These are phyloP conservation scores for Ligdia adustata DNA, from an alignment of 2,888 invertebrate genomes.

Conservation along the genomic window DNA sequence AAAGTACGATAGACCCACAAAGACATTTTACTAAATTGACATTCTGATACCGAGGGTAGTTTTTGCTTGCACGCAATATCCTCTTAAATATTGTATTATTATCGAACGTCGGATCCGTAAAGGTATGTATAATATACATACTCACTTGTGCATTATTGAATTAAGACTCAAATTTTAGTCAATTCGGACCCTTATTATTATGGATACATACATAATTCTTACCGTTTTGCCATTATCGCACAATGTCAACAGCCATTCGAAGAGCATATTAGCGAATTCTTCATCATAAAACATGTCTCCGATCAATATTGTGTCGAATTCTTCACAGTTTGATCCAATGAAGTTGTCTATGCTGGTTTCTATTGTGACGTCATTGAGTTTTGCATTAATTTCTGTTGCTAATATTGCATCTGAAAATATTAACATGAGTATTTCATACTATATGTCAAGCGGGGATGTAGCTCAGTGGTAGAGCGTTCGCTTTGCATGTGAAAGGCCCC, in stretches of 20 bases:
- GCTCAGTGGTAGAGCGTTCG: slow-evolving; percentile 99
- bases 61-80: no score
- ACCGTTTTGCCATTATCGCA: slow-evolving; percentile 57
- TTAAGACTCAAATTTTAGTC: no score
- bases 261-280: slow-evolving; percentile 77
- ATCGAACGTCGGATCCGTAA: no score
- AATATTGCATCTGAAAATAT: slow-evolving; percentile 74
- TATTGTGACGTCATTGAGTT: slow-evolving; percentile 69
- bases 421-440: slow-evolving; percentile 36
- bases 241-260: slow-evolving; percentile 78
- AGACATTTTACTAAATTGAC: no score
- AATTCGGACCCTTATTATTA: no score
- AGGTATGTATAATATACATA: no score
- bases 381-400: slow-evolving; percentile 79
- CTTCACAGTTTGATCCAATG: slow-evolving; percentile 61
- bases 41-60: no score
- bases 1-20: no score
- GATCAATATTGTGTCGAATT: slow-evolving; percentile 85
- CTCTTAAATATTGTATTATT: no score
- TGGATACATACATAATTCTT: slow-evolving; percentile 1
- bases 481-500: slow-evolving; percentile 99
- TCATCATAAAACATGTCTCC: slow-evolving; percentile 89
- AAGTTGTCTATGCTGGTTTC: slow-evolving; percentile 67
- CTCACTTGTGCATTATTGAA: no score
- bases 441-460: slow-evolving; percentile 87